These are phyloP conservation scores for Creontiades dilutus DNA, from an alignment of 2,888 invertebrate species.

Conservation along the genomic window DNA sequence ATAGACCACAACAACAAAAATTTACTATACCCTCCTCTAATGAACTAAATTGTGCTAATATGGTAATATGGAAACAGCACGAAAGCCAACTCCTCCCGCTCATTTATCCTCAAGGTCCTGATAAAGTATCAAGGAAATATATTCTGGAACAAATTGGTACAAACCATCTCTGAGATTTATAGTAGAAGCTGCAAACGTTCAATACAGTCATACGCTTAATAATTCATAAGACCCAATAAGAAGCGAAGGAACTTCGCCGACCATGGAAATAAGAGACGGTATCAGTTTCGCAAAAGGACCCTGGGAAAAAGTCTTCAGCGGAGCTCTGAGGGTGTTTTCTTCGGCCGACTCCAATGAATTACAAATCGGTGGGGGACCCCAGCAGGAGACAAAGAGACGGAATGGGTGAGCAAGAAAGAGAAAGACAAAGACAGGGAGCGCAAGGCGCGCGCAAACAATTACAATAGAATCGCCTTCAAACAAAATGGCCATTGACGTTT, in stretches of 20 bases:
- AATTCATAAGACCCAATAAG: slow-evolving; percentile 19
- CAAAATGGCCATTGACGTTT: slow-evolving; percentile 57
- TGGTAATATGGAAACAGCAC: no score
- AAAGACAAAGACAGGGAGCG: background rate
- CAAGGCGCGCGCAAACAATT: slow-evolving; percentile 53
- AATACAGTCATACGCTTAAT: slow-evolving; percentile 31
- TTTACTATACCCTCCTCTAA: no score
- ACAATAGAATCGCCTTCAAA: slow-evolving; percentile 65
- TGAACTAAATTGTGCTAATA: no score
- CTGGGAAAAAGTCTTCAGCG: background rate
- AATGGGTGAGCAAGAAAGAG: background rate
- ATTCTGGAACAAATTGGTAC: background rate
- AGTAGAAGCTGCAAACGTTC: background rate
- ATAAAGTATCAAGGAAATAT: no score
- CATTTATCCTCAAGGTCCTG: no score
- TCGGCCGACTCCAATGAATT: slow-evolving; percentile 37
- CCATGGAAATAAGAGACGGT: background rate
- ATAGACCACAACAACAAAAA: no score
- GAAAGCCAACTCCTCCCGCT: no score
- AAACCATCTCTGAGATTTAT: background rate
- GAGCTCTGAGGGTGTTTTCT: background rate
- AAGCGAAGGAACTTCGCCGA: background rate
- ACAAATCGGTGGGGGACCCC: slow-evolving; percentile 42
- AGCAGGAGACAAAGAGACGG: background rate
- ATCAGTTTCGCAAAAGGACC: background rate